Base-by-base conservation (phyloP, 2,797 vertebrate species). In the Scleropages formosus region DNA sequence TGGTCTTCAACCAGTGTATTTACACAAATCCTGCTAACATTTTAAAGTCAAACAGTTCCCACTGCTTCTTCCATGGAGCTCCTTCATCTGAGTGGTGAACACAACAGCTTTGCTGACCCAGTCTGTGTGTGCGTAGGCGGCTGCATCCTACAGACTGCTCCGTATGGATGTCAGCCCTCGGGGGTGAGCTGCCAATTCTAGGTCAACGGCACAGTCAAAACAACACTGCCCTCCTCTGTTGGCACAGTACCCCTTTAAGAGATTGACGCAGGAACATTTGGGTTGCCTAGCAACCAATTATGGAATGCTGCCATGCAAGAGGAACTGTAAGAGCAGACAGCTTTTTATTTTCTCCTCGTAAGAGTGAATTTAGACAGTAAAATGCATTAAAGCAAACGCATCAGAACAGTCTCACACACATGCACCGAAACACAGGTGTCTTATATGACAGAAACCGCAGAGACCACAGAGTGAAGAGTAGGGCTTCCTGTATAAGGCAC, bases 211-310 rank as follows among this genome's bases (percentile, higher is more conserved):
- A 27, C 22, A 51, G 70, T 77, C 75, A 65, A 72, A 77, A 77
- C 68, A 77, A 77, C 72, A 8, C 27, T 24, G 61, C 22, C 20
- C 65, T n/a, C 78, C 59, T 63, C 75, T n/a, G n/a, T n/a, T n/a
- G 79, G 76, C 64, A 65, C 65, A 44, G 73, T 73, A 75, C 72
- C 63, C 68, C 81, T 79, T 80, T 78, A 78, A 84, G 18, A 80
- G 77, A 74, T 78, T 81, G 80, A 87, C 82, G 80, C 76, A 70
- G 82, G 84, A 81, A 81, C 78, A 79, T 81, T 74, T 75, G 61
- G 80, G 88, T 92, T 91, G 87, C 89, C 84, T 89, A 83, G 91
- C 84, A 91, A 92, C 89, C 88, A 82, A 80, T 83, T 72, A 73
- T 81, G 79, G 68, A 75, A 77, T 72, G 67, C 77, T 78, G 78